Evolutionary conservation across 2,888 invertebrate genomes (phyloP).

Genomic region (Scelioninae gen. 1): DNA sequence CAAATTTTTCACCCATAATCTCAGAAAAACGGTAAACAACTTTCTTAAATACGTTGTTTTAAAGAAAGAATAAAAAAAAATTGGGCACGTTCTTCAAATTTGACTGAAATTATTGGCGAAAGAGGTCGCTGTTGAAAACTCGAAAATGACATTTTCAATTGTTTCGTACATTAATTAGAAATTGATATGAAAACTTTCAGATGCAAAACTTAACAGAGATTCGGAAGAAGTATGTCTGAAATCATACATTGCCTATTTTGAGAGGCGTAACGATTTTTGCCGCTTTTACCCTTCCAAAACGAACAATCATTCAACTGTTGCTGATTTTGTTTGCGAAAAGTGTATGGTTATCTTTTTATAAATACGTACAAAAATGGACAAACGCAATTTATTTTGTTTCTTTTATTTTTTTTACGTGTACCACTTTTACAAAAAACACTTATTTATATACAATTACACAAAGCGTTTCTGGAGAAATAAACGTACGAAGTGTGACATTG

Average conservation of each 20-base stretch:
- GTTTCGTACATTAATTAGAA: slow-evolving; percentile 2
- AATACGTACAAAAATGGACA: slow-evolving; percentile 40
- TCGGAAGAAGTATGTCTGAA: slow-evolving; percentile 72
- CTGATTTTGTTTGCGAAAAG: slow-evolving; percentile 3
- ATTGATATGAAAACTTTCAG: slow-evolving; percentile 72
- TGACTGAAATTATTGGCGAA: slow-evolving; percentile 27
- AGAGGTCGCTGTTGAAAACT: slow-evolving; percentile 2
- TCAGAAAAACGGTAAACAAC: no score
- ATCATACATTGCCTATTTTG: slow-evolving; percentile 74
- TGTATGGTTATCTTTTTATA: not conserved
- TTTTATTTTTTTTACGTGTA: not conserved
- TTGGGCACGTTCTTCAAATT: slow-evolving; percentile 11
- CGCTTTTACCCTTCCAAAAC: slow-evolving; percentile 72
- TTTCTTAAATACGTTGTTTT: no score
- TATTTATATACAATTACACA: slow-evolving; percentile 35
- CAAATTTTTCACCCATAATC: no score
- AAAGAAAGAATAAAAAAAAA: no score
- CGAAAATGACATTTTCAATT: slow-evolving; percentile 1
- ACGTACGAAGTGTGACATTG: not conserved
- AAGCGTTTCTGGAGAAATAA: not conserved
- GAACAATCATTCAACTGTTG: slow-evolving; percentile 34
- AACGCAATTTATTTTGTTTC: slow-evolving; percentile 1
- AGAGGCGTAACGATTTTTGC: slow-evolving; percentile 81
- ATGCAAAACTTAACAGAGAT: slow-evolving; percentile 74
- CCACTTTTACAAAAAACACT: slow-evolving; percentile 28